phyloP scores from a whole-genome alignment of 2,888 invertebrate species.

The Drosophila mimetica region DNA sequence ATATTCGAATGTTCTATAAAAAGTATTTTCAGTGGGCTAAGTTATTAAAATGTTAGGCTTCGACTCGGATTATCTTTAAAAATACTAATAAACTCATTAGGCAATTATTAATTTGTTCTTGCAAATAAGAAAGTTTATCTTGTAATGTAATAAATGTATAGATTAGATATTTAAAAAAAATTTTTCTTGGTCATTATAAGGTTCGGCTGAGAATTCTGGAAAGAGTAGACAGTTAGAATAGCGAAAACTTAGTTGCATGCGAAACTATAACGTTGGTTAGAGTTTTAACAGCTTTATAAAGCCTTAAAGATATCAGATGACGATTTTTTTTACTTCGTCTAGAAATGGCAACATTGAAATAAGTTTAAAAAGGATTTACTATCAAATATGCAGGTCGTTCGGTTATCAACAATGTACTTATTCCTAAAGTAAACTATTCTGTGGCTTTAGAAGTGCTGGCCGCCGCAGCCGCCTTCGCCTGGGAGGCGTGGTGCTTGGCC shows the following conservation, averaged over 20 bases:
- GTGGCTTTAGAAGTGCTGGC: slow-evolving; percentile 41
- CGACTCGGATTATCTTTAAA: too few species aligned
- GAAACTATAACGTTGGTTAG: not conserved
- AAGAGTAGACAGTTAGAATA: too few species aligned
- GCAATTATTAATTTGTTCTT: too few species aligned
- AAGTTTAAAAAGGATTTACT: not conserved
- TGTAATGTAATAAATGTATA: too few species aligned
- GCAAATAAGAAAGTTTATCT: too few species aligned
- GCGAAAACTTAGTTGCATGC: not conserved
- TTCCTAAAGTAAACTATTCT: slow-evolving; percentile 42
- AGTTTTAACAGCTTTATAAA: not conserved
- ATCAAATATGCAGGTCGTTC: slow-evolving; percentile 3
- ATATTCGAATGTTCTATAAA: too few species aligned
- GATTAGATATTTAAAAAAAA: too few species aligned
- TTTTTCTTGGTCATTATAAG: too few species aligned
- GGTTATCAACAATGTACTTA: slow-evolving; percentile 2
- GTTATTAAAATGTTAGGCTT: too few species aligned
- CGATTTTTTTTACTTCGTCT: not conserved
- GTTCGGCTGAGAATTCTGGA: too few species aligned
- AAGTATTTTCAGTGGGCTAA: too few species aligned
- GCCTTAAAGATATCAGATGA: not conserved
- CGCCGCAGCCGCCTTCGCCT: slow-evolving; percentile 64
- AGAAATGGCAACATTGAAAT: not conserved
- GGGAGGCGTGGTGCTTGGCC: slow-evolving; percentile 80
- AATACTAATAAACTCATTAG: too few species aligned